Evolutionary conservation across 2,888 invertebrate genomes (phyloP).

Genomic region (Lypha dubia): DNA sequence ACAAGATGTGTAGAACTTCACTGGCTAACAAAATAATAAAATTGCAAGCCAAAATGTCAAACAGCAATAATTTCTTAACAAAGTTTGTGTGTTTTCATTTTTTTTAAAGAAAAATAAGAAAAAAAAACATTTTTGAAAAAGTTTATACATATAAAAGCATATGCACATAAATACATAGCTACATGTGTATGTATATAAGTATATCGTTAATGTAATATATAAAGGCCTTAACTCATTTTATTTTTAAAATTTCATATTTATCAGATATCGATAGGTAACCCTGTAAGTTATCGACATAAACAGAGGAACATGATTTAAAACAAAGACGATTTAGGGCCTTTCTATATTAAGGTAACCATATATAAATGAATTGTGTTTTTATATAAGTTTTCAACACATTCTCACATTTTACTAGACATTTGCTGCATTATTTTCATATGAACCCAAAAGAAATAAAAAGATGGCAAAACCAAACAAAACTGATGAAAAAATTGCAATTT

Average conservation of each 20-base stretch:
- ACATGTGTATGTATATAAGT: too few relatives aligned
- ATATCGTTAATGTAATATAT: too few relatives aligned
- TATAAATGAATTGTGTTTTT: too few relatives aligned
- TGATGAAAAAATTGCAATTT: conserved; percentile 77
- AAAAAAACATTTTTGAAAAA: too few relatives aligned
- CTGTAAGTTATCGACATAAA: too few relatives aligned
- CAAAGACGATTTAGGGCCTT: too few relatives aligned
- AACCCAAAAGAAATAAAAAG: conserved; percentile 18
- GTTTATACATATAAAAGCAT: too few relatives aligned
- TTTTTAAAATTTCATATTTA: too few relatives aligned
- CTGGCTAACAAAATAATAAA: conserved; percentile 70
- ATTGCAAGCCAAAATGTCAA: conserved; percentile 69
- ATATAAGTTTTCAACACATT: conserved; percentile 11
- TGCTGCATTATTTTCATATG: conserved; percentile 37
- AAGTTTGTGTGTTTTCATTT: not conserved
- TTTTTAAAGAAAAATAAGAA: not conserved
- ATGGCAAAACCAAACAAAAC: conserved; percentile 50
- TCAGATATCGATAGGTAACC: too few relatives aligned
- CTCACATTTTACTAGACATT: conserved; percentile 45
- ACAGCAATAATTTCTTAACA: conserved; percentile 64
- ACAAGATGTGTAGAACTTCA: conserved; percentile 52
- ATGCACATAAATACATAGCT: not conserved
- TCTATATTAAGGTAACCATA: not conserved
- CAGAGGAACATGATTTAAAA: too few relatives aligned
- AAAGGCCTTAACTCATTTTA: too few relatives aligned